phyloP scores from a whole-genome alignment of 2,113 vertebrate genomes.

The Crotalus viridis region DNA sequence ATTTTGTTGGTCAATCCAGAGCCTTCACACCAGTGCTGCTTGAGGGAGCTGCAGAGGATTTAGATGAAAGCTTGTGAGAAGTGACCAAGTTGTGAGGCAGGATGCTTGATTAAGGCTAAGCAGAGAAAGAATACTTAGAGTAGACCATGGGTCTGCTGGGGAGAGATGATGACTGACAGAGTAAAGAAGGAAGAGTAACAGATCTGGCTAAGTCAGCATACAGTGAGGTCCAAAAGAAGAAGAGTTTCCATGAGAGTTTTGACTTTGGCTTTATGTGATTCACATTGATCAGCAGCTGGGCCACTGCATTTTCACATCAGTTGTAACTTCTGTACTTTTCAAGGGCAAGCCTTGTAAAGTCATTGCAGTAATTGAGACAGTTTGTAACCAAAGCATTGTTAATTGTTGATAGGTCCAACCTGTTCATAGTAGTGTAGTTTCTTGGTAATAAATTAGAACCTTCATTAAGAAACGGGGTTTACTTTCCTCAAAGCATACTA shows the following conservation, averaged over 20 bases:
- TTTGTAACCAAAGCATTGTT: neutral
- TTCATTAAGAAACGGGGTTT: neutral
- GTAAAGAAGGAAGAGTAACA: neutral
- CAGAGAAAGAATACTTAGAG: neutral
- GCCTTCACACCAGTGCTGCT: neutral
- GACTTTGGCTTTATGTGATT: neutral
- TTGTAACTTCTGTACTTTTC: neutral
- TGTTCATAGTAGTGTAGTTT: neutral
- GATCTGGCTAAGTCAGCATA: neutral
- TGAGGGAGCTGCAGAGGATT: neutral
- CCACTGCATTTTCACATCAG: neutral
- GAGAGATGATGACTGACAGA: neutral
- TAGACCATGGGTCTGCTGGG: neutral
- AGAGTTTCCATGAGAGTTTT: neutral
- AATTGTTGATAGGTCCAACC: neutral
- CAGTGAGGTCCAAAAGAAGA: neutral
- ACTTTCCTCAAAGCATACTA: neutral
- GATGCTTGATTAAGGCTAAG: neutral
- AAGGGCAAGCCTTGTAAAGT: neutral
- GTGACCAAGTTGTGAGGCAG: neutral
- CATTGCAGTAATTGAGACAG: neutral
- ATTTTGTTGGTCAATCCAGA: neutral
- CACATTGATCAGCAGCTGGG: neutral
- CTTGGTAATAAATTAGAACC: neutral
- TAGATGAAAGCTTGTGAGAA: neutral